Percentiles rank a stretch among this genome's conserved stretches.
These are phyloP conservation scores for Acromyrmex heyeri DNA, from an alignment of 1,140 invertebrate genomes.

Conservation along the genomic window DNA sequence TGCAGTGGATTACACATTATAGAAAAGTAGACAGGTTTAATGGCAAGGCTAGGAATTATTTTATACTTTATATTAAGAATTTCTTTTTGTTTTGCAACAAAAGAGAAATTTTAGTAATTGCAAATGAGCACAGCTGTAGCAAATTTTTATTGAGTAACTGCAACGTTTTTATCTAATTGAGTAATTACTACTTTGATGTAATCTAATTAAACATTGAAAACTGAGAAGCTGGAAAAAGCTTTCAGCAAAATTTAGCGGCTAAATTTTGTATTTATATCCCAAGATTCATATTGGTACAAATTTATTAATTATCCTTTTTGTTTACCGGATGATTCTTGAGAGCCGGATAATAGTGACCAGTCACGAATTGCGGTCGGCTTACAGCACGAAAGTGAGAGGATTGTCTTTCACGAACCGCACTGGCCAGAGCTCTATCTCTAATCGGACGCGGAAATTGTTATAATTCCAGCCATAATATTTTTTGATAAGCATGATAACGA, in stretches of 20 bases:
- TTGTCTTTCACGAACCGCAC: conserved; percentile 1
- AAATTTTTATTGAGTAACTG: neutral
- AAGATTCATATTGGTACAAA: neutral
- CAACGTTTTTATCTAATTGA: neutral
- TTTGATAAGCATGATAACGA: conserved; percentile 25
- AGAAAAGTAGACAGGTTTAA: conserved; percentile 20
- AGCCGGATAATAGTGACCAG: neutral
- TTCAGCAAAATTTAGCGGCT: neutral
- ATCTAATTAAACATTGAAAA: neutral
- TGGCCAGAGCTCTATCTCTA: neutral
- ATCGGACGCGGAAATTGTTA: conserved; percentile 27
- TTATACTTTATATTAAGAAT: neutral
- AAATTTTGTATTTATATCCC: neutral
- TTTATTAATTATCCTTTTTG: neutral
- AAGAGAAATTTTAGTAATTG: neutral
- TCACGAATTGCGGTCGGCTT: conserved; percentile 29
- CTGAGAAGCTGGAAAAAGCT: neutral
- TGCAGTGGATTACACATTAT: neutral
- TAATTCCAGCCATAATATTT: conserved; percentile 32
- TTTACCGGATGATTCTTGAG: neutral
- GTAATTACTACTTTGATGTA: neutral
- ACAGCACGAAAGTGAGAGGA: conserved; percentile 35
- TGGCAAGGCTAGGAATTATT: neutral
- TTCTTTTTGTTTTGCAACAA: neutral
- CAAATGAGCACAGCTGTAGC: neutral